Evolutionary conservation across 1,140 invertebrate species (phyloP), one percentile per base, ranked within the genome.

Genomic region (Melitaea cinxia): DNA sequence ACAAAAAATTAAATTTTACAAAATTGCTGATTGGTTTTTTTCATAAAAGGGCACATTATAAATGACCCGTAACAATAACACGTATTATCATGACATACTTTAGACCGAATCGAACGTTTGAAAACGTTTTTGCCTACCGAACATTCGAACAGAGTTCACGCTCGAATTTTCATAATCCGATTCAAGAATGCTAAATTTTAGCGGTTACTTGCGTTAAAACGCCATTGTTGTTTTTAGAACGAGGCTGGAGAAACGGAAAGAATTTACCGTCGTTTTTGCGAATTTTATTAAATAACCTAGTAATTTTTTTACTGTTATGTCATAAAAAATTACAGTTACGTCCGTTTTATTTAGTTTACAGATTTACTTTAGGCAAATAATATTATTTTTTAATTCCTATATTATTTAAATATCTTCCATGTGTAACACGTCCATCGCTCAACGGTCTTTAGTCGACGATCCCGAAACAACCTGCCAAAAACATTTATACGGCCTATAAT

Each of bases 91-190:
- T 39, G 50, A 53, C 54, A 23, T 55, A 15, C 9, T 26, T 39
- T 21, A 39, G 33, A 24, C 33, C 35, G 35, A 4, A 24, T 7
- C 54, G 54, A 56, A 56, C 42, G 54, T 12, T 56, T 23, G n/a
- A n/a, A 35, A 56, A 42, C 54, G 54, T 14, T 42, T 56, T 56
- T 23, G n/a, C 26, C 21, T 19, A 39, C 2, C 19, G n/a, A 5
- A 12, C 42, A 47, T 47, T 47, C n/a, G 19, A 24, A 56, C 54
- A 37, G 33, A 7, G 19, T 55, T 55, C 35, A 55, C 33, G 30
- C 30, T 35, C n/a, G 2, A 23, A 15, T 23, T 55, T 55, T 19
- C 1, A 12, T 37, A 37, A 37, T 19, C 19, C 35, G 35, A 12
- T 37, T 37, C 14, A n/a, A 37, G 35, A 37, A n/a, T n/a, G 12